phyloP scores from a whole-genome alignment of 2,888 invertebrate genomes.

The Drosophila barbarae region DNA sequence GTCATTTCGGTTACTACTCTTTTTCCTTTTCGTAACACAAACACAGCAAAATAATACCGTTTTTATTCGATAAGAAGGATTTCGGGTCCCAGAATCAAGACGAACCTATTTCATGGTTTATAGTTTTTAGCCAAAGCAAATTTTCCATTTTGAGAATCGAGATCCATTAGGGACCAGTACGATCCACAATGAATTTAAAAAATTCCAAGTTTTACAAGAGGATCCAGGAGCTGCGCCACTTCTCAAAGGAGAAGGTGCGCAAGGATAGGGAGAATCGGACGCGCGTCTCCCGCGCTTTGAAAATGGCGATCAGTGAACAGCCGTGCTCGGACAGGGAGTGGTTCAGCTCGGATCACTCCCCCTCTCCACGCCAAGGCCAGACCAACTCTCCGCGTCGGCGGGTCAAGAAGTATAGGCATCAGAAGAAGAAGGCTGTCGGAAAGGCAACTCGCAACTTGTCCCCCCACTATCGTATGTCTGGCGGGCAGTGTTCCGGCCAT shows the following conservation, averaged over 20 bases:
- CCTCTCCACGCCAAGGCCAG: neutral
- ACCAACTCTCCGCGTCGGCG: slow-evolving; percentile 16
- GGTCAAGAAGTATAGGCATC: slow-evolving; percentile 9
- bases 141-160: slow-evolving; percentile 21
- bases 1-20: slow-evolving; percentile 49
- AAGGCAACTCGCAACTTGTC: slow-evolving; percentile 3
- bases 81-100: slow-evolving; percentile 18
- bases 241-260: slow-evolving; percentile 70
- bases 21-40: slow-evolving; percentile 37
- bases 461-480: neutral
- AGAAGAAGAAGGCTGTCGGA: slow-evolving; percentile 22
- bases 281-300: slow-evolving; percentile 41
- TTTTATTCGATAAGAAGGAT: slow-evolving; percentile 33
- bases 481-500: neutral
- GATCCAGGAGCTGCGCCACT: slow-evolving; percentile 72
- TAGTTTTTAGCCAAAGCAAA: slow-evolving; percentile 24
- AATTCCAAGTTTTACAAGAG: slow-evolving; percentile 76
- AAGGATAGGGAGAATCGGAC: slow-evolving; percentile 55
- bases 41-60: slow-evolving; percentile 25
- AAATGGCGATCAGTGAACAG: slow-evolving; percentile 54
- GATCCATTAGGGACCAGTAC: neutral
- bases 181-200: slow-evolving; percentile 72
- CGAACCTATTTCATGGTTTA: slow-evolving; percentile 7
- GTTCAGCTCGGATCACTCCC: slow-evolving; percentile 19
- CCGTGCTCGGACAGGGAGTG: slow-evolving; percentile 42